Conservation (phyloP, 2,888 invertebrate species). For the Phania funesta region DNA sequence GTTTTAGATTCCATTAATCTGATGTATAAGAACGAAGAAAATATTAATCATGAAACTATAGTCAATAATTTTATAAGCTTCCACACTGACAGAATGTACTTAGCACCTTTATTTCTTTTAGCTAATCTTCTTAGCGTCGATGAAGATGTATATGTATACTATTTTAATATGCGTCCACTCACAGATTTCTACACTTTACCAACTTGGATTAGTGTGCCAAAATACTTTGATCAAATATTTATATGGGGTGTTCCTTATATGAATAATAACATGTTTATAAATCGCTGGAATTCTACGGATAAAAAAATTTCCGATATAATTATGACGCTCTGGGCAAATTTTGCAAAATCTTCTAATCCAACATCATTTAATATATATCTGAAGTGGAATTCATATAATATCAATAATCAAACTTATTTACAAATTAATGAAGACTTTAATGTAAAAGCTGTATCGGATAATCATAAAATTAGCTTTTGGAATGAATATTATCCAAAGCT, state of each 20-base stretch:
- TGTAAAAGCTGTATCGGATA: slow-evolving; percentile 88
- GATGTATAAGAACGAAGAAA: slow-evolving; percentile 84
- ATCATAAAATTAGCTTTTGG: slow-evolving; percentile 91
- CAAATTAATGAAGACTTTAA: slow-evolving; percentile 89
- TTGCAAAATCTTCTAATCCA: slow-evolving; percentile 87
- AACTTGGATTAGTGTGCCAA: slow-evolving; percentile 90
- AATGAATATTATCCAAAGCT: slow-evolving; percentile 91
- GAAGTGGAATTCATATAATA: slow-evolving; percentile 87
- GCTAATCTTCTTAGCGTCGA: slow-evolving; percentile 84
- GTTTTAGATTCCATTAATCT: slow-evolving; percentile 88
- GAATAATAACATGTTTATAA: slow-evolving; percentile 82
- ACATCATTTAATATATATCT: slow-evolving; percentile 86
- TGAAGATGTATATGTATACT: slow-evolving; percentile 85
- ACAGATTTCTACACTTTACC: slow-evolving; percentile 85
- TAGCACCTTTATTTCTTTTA: slow-evolving; percentile 86
- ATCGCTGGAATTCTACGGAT: slow-evolving; percentile 88
- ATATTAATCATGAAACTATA: slow-evolving; percentile 81
- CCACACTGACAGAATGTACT: slow-evolving; percentile 88
- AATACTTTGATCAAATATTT: slow-evolving; percentile 90
- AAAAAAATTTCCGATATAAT: slow-evolving; percentile 89
- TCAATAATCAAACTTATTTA: slow-evolving; percentile 85
- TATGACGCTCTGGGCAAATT: slow-evolving; percentile 91
- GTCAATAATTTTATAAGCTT: slow-evolving; percentile 86
- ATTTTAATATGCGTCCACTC: slow-evolving; percentile 88
- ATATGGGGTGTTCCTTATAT: slow-evolving; percentile 91